Evolutionary conservation across 2,113 vertebrate species (phyloP).

Genomic region (Lampris incognitus): DNA sequence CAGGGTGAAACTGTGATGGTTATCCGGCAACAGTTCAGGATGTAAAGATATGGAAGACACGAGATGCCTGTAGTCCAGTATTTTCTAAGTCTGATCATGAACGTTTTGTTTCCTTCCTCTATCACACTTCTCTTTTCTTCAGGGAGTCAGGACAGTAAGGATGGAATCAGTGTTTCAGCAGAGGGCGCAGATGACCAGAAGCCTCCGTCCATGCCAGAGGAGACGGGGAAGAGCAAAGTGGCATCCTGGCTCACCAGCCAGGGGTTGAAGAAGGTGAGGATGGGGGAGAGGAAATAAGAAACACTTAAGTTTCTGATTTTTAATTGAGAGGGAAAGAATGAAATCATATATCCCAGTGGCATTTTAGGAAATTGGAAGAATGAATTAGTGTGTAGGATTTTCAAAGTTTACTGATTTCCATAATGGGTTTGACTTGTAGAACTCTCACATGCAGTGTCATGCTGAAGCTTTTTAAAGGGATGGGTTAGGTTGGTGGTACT

Average conservation of each 20-base stretch:
- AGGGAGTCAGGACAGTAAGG: slow-evolving; percentile 89
- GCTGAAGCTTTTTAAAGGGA: too few species aligned
- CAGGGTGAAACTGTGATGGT: too few species aligned
- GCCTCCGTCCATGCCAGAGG: slow-evolving; percentile 87
- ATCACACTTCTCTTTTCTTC: neutral
- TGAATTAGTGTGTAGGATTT: too few species aligned
- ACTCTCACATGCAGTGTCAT: too few species aligned
- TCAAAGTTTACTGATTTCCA: too few species aligned
- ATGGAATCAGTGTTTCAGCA: slow-evolving; percentile 73
- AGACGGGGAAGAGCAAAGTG: slow-evolving; percentile 95
- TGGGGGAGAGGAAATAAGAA: slow-evolving; percentile 28
- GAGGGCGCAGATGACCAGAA: slow-evolving; percentile 82
- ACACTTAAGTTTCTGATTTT: too few species aligned
- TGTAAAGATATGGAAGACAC: too few species aligned
- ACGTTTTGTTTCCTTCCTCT: neutral
- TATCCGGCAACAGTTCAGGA: too few species aligned
- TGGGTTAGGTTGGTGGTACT: neutral
- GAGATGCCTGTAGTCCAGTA: too few species aligned
- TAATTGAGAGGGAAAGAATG: neutral
- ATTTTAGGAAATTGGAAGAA: too few species aligned
- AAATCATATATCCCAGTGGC: neutral
- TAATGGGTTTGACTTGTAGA: too few species aligned
- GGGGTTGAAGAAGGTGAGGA: slow-evolving; percentile 75
- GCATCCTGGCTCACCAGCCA: slow-evolving; percentile 93
- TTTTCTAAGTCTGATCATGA: too few species aligned